Evolutionary conservation across 2,888 invertebrate species (phyloP), one percentile per base, ranked within the genome.

Genomic region (Parasteatoda lunata): DNA sequence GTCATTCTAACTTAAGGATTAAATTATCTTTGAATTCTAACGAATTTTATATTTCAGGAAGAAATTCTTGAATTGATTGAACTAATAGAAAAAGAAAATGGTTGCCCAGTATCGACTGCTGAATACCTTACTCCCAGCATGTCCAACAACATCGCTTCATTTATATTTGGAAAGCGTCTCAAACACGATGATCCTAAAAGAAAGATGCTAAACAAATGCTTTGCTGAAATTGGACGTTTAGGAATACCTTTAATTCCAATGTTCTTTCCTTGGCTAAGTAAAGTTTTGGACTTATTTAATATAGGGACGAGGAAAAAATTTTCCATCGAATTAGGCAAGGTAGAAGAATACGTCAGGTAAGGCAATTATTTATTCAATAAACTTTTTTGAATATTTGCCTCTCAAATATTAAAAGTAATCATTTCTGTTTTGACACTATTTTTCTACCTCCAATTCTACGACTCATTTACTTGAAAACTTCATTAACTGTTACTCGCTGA

Each of bases 121-220:
- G 45, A 77, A 11, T 8, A 77, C 5, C 30, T 86, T 48, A 77
- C 88, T 6, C 80, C 89, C 49, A 89, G 89, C 68, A 83, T 89
- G 71, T 90, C 89, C 1, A 90, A 89, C 75, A 90, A 88, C 75
- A 85, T 89, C 11, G 78, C 86, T 2, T 78, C 86, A 13, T 77
- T 90, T 15, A 65, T 90, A 3, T 90, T 90, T 54, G 90, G 90
- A 6, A 87, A 83, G 11, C 70, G 89, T 15, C 85, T 89, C 49
- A 88, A 89, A 11, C 83, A 71, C 52, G 78, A 85, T 15, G 89
- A 90, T 70, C 81, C 88, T 1, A 68, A 49, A 7, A 71, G 81
- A 69, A 65, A 72, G n/a, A 76, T 73, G 11, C 73, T 85, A 1
- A 75, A 73, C 13, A 11, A 65, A 0, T 8, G 69, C 6, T 3